Percentiles rank a stretch among this genome's conserved stretches.
Evolutionary conservation across 2,888 invertebrate genomes (phyloP).

Genomic region (Meta bourneti): DNA sequence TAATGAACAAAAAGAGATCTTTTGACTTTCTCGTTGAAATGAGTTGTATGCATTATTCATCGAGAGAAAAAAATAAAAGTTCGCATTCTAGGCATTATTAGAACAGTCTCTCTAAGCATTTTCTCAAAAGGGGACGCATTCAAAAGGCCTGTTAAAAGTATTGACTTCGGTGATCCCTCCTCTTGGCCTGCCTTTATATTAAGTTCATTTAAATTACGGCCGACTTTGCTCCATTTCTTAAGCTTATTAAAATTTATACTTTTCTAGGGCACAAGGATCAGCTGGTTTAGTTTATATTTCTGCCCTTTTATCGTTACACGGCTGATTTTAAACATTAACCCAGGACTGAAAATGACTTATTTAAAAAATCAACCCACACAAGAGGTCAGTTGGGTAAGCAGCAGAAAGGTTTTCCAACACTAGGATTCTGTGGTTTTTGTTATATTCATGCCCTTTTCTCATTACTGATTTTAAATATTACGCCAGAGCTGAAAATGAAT

Average conservation of each 20-base stretch:
- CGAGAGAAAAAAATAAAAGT: neutral
- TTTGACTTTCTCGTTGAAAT: constrained; percentile 30
- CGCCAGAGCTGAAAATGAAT: too few species aligned
- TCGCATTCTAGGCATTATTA: constrained; percentile 49
- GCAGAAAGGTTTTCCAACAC: too few species aligned
- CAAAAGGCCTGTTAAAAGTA: constrained; percentile 45
- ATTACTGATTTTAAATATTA: too few species aligned
- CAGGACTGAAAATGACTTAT: too few species aligned
- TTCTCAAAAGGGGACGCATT: constrained; percentile 6
- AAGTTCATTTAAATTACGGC: neutral
- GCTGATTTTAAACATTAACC: too few species aligned
- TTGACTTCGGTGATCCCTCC: constrained; percentile 14
- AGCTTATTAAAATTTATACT: neutral
- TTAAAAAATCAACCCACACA: too few species aligned
- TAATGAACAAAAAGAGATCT: constrained; percentile 1
- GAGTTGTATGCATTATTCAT: constrained; percentile 63
- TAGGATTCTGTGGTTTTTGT: too few species aligned
- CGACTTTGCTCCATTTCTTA: neutral
- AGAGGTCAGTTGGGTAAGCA: too few species aligned
- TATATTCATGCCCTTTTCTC: too few species aligned
- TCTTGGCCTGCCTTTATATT: neutral
- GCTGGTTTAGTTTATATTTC: too few species aligned
- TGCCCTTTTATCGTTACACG: too few species aligned
- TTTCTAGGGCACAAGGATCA: neutral
- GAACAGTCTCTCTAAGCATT: constrained; percentile 36